phyloP scores from a whole-genome alignment of 2,113 vertebrate genomes.

The Centropristis striata region DNA sequence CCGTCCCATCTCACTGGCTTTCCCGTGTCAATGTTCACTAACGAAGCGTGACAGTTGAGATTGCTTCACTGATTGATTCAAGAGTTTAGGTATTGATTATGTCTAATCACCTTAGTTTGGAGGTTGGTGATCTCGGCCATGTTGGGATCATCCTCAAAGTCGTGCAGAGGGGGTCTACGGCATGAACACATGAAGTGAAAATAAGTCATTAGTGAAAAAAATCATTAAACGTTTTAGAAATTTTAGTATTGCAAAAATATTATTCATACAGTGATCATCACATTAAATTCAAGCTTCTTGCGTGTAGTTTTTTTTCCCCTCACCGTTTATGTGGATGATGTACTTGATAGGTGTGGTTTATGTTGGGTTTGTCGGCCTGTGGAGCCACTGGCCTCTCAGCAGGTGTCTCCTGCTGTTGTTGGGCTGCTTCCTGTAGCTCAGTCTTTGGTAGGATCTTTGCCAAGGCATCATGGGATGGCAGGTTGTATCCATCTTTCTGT shows the following conservation, averaged over 20 bases:
- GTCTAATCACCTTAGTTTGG: conserved; percentile 71
- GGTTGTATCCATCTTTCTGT: conserved; percentile 50
- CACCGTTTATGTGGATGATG: conserved; percentile 51
- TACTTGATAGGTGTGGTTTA: conserved; percentile 63
- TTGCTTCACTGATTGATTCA: conserved; percentile 42
- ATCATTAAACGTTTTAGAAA: no score
- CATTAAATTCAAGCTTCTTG: background rate
- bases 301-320: background rate
- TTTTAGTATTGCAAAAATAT: background rate
- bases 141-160: conserved; percentile 50
- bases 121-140: conserved; percentile 57
- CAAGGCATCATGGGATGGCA: conserved; percentile 80
- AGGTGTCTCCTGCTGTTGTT: conserved; percentile 25
- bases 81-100: conserved; percentile 39
- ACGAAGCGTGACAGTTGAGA: conserved; percentile 42
- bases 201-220: background rate
- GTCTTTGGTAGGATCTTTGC: conserved; percentile 73
- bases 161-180: conserved; percentile 51
- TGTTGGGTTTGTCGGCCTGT: conserved; percentile 32
- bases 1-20: conserved; percentile 1
- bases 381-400: conserved; percentile 24
- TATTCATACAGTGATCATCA: background rate
- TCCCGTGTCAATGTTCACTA: conserved; percentile 19
- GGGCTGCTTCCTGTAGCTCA: conserved; percentile 8
- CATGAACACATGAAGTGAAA: background rate